phyloP scores from a whole-genome alignment of 2,797 vertebrate genomes.

The Thamnophis elegans region DNA sequence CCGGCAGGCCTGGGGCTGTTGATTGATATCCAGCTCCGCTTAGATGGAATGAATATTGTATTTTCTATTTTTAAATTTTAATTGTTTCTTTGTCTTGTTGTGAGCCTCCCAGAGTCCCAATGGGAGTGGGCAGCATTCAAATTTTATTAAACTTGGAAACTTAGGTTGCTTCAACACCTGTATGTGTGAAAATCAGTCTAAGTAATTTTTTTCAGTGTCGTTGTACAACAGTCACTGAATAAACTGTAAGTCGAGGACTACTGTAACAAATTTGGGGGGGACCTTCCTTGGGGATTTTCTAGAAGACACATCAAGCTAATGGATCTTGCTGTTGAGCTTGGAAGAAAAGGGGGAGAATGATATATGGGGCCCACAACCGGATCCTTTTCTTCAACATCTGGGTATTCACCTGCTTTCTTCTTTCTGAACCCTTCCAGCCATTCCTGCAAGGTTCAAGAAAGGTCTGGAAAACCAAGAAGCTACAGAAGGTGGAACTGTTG shows the following conservation, averaged over 20 bases:
- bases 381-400: neutral
- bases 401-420: conserved; percentile 19
- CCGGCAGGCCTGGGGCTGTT: no score
- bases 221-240: neutral
- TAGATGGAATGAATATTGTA: no score
- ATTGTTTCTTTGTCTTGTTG: no score
- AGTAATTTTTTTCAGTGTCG: neutral
- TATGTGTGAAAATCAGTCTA: neutral
- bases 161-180: no score
- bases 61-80: no score
- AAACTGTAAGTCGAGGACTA: neutral
- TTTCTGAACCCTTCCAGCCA: conserved; percentile 60
- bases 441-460: conserved; percentile 60
- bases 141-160: no score
- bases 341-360: neutral
- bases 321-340: neutral
- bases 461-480: conserved; percentile 60
- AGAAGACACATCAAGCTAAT: neutral
- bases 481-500: conserved; percentile 56
- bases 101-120: no score
- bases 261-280: neutral
- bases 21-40: no score
- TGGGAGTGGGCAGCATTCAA: no score
- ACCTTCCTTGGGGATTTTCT: neutral
- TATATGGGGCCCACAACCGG: neutral